phyloP scores from a whole-genome alignment of 2,888 invertebrate species.

The Pyrgus malvae region DNA sequence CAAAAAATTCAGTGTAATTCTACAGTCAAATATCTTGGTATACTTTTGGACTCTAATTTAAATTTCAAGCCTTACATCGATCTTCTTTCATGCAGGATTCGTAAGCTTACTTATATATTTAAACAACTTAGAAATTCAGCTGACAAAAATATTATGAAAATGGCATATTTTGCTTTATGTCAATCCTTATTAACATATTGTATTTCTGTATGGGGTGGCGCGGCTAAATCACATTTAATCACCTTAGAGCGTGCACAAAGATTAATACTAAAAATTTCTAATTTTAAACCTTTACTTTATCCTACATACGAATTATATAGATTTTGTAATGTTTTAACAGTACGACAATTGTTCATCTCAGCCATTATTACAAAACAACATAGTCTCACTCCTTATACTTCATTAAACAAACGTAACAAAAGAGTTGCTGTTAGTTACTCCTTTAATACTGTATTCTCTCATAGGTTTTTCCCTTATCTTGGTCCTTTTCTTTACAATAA shows the following conservation, averaged over 20 bases:
- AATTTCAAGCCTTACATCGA: background rate
- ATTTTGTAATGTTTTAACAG: too few relatives aligned
- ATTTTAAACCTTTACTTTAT: background rate
- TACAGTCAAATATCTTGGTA: background rate
- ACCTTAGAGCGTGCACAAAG: background rate
- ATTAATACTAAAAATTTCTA: background rate
- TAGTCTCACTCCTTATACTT: background rate
- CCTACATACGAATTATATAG: too few relatives aligned
- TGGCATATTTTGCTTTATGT: background rate
- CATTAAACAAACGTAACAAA: background rate
- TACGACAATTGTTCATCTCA: background rate
- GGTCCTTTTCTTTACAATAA: too few relatives aligned
- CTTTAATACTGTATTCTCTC: background rate
- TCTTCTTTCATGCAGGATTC: background rate
- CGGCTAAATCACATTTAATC: background rate
- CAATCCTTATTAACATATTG: background rate
- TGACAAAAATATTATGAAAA: background rate
- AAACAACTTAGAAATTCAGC: background rate
- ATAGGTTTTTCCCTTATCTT: too few relatives aligned
- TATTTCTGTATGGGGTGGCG: background rate
- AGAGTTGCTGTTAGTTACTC: background rate
- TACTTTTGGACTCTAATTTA: background rate
- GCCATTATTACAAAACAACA: background rate
- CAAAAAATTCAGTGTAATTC: background rate
- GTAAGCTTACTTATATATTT: background rate